Evolutionary conservation across 1,140 invertebrate species (phyloP).

Genomic region (Drosophila tristis): DNA sequence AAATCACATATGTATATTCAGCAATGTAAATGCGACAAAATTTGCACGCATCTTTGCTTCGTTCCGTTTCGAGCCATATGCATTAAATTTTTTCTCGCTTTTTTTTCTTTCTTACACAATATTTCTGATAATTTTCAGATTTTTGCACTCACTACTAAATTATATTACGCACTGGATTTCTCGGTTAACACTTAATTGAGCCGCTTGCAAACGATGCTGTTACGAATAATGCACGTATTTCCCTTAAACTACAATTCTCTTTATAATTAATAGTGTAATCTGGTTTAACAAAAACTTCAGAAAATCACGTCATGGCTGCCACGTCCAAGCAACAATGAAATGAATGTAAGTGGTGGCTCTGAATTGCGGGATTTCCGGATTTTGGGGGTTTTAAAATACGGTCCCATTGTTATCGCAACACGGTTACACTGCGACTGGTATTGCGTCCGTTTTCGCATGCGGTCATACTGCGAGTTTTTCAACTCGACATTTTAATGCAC

Average conservation of each 20-base stretch:
- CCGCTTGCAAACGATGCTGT: constrained; percentile 36
- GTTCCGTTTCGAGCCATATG: constrained; percentile 32
- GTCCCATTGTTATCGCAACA: too few relatives aligned
- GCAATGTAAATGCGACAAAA: constrained; percentile 56
- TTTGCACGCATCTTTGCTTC: constrained; percentile 62
- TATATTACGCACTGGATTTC: constrained; percentile 53
- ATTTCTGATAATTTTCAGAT: constrained; percentile 62
- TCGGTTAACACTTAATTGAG: constrained; percentile 67
- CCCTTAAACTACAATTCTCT: constrained; percentile 66
- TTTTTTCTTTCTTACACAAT: constrained; percentile 74
- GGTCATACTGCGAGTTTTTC: not conserved
- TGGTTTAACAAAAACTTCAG: constrained; percentile 76
- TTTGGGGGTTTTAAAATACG: too few relatives aligned
- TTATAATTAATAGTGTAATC: constrained; percentile 66
- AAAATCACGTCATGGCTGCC: constrained; percentile 84
- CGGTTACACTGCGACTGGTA: too few relatives aligned
- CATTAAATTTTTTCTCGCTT: constrained; percentile 47
- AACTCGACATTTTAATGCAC: constrained; percentile 29
- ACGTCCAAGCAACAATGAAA: constrained; percentile 84
- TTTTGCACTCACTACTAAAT: constrained; percentile 54
- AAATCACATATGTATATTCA: constrained; percentile 53
- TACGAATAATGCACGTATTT: constrained; percentile 76
- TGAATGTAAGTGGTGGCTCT: constrained; percentile 55
- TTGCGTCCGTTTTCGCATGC: not conserved
- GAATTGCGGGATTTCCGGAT: too few relatives aligned